These are phyloP conservation scores for Macrosteles quadrilineatus DNA, from an alignment of 1,140 invertebrate genomes.

Conservation along the genomic window DNA sequence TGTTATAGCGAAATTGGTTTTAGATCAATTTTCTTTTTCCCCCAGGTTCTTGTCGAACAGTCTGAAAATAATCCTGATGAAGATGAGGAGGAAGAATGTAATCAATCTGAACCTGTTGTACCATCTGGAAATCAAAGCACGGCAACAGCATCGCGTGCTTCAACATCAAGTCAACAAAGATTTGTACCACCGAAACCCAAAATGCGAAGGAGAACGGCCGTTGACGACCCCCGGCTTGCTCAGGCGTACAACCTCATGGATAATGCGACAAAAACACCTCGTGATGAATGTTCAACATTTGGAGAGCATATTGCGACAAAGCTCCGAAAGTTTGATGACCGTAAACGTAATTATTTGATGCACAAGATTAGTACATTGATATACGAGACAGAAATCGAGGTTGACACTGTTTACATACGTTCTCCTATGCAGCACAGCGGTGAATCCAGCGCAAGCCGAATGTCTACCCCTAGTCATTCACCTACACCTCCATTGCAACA, in stretches of 20 bases:
- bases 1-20: no score
- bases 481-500: no score
- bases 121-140: neutral
- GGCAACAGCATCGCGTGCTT: neutral
- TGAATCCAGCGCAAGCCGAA: no score
- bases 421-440: no score
- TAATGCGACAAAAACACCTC: no score
- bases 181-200: neutral
- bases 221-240: neutral
- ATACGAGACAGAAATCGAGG: no score
- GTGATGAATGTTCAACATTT: no score
- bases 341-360: neutral
- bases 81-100: constrained; percentile 1
- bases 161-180: neutral
- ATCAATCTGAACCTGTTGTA: neutral
- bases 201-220: neutral
- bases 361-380: no score
- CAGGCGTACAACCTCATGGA: constrained; percentile 7
- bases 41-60: neutral
- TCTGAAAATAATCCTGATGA: neutral
- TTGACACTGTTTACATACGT: no score
- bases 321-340: neutral
- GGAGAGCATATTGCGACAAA: neutral
- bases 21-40: no score
- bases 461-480: no score